Percentiles rank a stretch among this genome's conserved stretches.
phyloP scores from a whole-genome alignment of 2,888 invertebrate species.

The Margaritifera margaritifera region DNA sequence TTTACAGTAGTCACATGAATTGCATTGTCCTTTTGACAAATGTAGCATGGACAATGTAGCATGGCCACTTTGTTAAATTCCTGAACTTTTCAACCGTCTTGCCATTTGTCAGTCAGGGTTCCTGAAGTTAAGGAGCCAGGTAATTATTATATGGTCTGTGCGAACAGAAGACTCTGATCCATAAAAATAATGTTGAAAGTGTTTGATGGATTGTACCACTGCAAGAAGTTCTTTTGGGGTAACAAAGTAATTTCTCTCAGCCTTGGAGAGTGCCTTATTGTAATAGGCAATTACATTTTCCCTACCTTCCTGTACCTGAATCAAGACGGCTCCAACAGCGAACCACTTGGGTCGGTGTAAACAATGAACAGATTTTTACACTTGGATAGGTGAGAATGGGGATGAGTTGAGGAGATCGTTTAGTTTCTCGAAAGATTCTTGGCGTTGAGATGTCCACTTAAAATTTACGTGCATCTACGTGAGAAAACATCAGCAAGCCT shows the following conservation, averaged over 20 bases:
- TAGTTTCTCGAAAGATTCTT: constrained; percentile 6
- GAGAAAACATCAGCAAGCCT: background rate
- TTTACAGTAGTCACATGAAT: no score
- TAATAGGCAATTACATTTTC: constrained; percentile 24
- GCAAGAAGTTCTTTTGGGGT: background rate
- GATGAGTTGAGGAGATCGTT: constrained; percentile 2
- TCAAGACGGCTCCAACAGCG: constrained; percentile 23
- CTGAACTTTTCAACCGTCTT: constrained; percentile 3
- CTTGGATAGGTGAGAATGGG: constrained; percentile 17
- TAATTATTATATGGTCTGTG: constrained; percentile 6
- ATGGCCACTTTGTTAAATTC: no score
- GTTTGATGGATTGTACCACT: constrained; percentile 2
- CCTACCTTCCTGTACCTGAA: constrained; percentile 23
- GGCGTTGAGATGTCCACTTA: constrained; percentile 6
- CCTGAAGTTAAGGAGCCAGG: constrained; percentile 3
- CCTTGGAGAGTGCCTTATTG: constrained; percentile 18
- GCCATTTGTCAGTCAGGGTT: no score
- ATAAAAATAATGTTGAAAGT: constrained; percentile 12
- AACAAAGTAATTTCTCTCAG: constrained; percentile 25
- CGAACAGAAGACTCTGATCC: background rate
- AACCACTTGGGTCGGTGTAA: constrained; percentile 23
- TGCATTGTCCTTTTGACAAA: constrained; percentile 8
- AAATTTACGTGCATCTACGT: constrained; percentile 2
- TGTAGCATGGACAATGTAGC: constrained; percentile 4
- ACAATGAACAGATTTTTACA: constrained; percentile 15